These are phyloP conservation scores for Silurus lanzhouensis DNA, from an alignment of 2,797 vertebrate genomes.

Conservation along the genomic window DNA sequence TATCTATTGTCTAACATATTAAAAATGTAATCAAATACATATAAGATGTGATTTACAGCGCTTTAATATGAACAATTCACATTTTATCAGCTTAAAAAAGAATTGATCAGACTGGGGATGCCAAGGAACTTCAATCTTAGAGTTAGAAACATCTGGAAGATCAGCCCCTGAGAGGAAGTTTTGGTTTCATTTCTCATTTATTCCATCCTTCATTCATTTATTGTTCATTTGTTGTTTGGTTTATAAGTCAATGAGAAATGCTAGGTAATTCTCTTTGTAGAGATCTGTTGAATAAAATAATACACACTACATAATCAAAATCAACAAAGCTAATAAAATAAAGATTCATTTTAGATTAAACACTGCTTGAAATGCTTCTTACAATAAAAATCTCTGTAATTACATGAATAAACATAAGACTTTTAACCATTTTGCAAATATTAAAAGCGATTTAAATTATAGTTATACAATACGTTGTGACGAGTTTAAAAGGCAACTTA, in stretches of 20 bases:
- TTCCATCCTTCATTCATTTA: neutral
- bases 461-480: neutral
- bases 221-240: neutral
- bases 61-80: neutral
- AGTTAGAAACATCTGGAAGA: slow-evolving; percentile 9
- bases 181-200: neutral
- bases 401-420: neutral
- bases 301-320: neutral
- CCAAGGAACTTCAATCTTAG: neutral
- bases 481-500: too few relatives aligned
- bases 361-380: neutral
- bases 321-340: neutral
- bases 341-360: neutral
- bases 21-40: neutral
- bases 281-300: neutral
- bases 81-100: neutral
- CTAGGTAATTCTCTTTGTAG: neutral
- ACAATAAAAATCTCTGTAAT: neutral
- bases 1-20: neutral
- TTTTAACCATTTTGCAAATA: too few relatives aligned
- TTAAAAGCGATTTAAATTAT: too few relatives aligned
- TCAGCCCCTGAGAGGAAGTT: neutral
- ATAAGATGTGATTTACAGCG: neutral
- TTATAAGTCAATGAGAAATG: neutral
- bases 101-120: slow-evolving; percentile 10